phyloP scores from a whole-genome alignment of 2,113 vertebrate genomes.

The human region DNA sequence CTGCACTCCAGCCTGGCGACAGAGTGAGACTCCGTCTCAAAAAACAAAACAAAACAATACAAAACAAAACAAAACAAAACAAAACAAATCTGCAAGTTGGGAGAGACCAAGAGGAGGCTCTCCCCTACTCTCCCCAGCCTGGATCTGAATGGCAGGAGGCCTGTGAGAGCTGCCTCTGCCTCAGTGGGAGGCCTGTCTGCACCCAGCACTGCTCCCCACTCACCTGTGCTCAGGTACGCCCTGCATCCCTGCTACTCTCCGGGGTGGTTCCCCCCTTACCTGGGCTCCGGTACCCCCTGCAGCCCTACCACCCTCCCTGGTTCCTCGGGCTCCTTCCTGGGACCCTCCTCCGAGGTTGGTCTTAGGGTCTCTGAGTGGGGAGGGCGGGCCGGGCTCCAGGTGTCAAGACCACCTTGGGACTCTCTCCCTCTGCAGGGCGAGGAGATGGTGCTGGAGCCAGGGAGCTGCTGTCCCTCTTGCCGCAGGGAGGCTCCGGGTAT shows the following conservation, averaged over 20 bases:
- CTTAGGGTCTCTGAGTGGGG: neutral
- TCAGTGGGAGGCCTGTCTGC: conserved; percentile 79
- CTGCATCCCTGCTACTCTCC: neutral
- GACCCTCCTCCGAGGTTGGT: neutral
- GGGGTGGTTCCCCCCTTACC: neutral
- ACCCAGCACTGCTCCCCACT: conserved; percentile 73
- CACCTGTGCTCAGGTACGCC: conserved; percentile 81
- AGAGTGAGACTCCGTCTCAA: too few species aligned
- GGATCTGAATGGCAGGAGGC: conserved; percentile 82
- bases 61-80: too few species aligned
- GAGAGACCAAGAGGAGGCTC: neutral
- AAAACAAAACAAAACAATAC: too few species aligned
- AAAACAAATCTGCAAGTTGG: too few species aligned
- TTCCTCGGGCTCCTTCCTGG: neutral
- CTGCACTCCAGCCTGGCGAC: too few species aligned
- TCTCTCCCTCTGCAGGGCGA: conserved; percentile 82
- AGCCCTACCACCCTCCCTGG: neutral
- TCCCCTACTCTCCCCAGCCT: conserved; percentile 63
- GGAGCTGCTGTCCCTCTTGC: conserved; percentile 90
- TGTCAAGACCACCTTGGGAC: neutral
- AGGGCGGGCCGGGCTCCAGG: neutral
- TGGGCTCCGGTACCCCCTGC: conserved; percentile 81
- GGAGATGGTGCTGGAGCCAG: conserved; percentile 87
- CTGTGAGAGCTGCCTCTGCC: conserved; percentile 82
- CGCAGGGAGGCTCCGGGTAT: conserved; percentile 83